These are phyloP conservation scores for Spisula solida DNA, from an alignment of 2,888 invertebrate species.

Conservation along the genomic window DNA sequence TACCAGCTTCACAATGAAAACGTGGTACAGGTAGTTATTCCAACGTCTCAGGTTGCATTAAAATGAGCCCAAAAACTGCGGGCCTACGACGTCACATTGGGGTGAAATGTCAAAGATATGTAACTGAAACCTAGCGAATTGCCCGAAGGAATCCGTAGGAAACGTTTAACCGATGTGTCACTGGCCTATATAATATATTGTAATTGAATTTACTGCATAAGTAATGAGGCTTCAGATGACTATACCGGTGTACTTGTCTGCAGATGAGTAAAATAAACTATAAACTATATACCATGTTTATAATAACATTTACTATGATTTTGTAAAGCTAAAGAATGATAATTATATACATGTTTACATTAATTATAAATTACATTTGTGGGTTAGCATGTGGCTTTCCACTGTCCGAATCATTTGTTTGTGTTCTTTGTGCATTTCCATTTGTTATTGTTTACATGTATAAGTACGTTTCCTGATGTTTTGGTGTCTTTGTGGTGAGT, in stretches of 20 bases:
- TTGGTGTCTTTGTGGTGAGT: too few relatives aligned
- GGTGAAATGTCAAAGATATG: constrained; percentile 48
- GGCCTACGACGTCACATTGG: constrained; percentile 38
- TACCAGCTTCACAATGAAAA: constrained; percentile 42
- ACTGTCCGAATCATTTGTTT: too few relatives aligned
- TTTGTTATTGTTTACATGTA: too few relatives aligned
- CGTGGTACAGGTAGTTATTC: constrained; percentile 55
- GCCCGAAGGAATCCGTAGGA: constrained; percentile 58
- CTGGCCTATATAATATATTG: constrained; percentile 24
- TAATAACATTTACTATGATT: background rate
- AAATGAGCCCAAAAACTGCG: constrained; percentile 52
- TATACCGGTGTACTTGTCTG: background rate
- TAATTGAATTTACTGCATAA: constrained; percentile 19
- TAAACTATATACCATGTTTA: background rate
- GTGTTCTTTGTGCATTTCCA: too few relatives aligned
- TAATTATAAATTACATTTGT: too few relatives aligned
- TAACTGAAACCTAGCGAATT: constrained; percentile 50
- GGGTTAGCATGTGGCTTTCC: too few relatives aligned
- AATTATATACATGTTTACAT: too few relatives aligned
- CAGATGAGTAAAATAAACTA: background rate
- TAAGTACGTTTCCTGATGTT: too few relatives aligned
- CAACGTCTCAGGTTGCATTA: constrained; percentile 52
- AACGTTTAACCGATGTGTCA: constrained; percentile 57
- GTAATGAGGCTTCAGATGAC: background rate
- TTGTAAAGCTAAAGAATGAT: too few relatives aligned